Evolutionary conservation across 2,797 vertebrate genomes (phyloP), one percentile per base, ranked within the genome.

Genomic region (Megaceryle alcyon): DNA sequence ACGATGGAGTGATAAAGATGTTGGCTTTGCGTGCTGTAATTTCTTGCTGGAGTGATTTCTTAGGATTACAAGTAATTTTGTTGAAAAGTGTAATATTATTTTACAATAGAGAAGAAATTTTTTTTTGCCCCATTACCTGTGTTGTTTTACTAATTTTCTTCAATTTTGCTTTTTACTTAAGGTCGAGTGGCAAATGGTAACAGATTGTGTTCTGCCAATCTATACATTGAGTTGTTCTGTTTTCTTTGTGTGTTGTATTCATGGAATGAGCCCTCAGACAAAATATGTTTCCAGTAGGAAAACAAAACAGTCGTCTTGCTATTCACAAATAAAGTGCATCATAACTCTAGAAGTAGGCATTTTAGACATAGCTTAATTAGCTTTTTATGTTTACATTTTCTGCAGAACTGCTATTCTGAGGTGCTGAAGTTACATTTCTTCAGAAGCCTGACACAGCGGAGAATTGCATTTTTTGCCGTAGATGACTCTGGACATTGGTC

Each of bases 41-140:
- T 95, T 87, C 73, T 96, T 82, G 29, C 60, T 77, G 81, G 64
- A 84, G 46, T 88, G 63, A 86, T 94, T 93, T 90, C 78, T 88
- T 73, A 82, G 21, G 33, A 77, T 86, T 88, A 49, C 60, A 68
- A 53, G 35, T 79, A 53, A 46, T 93, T 79, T 88, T 70, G 33
- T 77, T 95, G 44, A 71, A 86, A 93, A 82, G 8, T 44, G 12
- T 26, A n/a, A 3, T 39, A n/a, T 51, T 79, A 65, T 70, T 95
- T 92, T 82, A 28, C 68, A 37, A 17, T 56, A 64, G 25, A 65
- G 41, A 68, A 72, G 1, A 11, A 11, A 19, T 9, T 33, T 46
- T 26, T 63, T 63, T 31, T 35, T 21, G 14, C 12, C 26, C 51
- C 28, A 59, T 87, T 63, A 33, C 39, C 66, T 69, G 4, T 63